phyloP scores from a whole-genome alignment of 2,113 vertebrate genomes.

The Oceanites oceanicus region DNA sequence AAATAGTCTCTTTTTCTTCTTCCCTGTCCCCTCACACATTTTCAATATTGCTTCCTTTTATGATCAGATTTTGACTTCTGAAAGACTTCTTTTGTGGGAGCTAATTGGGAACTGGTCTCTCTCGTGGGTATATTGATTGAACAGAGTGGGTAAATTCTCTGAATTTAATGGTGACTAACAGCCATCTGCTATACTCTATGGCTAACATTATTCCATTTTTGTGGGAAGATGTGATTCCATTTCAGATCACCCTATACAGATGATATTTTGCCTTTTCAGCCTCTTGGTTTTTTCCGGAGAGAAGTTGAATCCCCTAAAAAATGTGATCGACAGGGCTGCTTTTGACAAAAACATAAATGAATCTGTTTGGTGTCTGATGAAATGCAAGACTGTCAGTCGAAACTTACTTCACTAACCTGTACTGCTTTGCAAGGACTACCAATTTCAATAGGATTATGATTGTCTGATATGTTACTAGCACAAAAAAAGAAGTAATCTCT shows the following conservation, averaged over 20 bases:
- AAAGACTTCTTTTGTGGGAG: background rate
- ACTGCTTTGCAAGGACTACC: background rate
- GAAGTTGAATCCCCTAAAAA: background rate
- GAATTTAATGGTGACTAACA: conserved; percentile 29
- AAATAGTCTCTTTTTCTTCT: background rate
- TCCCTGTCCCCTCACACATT: background rate
- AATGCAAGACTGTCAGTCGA: background rate
- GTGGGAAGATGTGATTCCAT: background rate
- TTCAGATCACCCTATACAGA: background rate
- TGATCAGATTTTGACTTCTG: background rate
- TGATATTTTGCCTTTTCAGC: background rate
- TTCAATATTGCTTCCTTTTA: background rate
- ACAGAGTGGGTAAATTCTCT: background rate
- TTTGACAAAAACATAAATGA: background rate
- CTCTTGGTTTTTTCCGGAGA: background rate
- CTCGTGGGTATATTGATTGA: background rate
- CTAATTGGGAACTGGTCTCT: background rate
- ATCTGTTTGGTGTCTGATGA: background rate
- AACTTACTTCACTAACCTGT: background rate
- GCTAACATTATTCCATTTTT: background rate
- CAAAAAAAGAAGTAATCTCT: background rate
- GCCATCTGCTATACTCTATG: background rate
- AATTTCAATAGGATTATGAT: background rate
- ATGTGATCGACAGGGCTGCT: background rate
- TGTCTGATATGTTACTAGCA: background rate